Percentiles rank a stretch among this genome's conserved stretches.
These are phyloP conservation scores for Meiosimyza platycephala DNA, from an alignment of 2,888 invertebrate genomes.

Conservation along the genomic window DNA sequence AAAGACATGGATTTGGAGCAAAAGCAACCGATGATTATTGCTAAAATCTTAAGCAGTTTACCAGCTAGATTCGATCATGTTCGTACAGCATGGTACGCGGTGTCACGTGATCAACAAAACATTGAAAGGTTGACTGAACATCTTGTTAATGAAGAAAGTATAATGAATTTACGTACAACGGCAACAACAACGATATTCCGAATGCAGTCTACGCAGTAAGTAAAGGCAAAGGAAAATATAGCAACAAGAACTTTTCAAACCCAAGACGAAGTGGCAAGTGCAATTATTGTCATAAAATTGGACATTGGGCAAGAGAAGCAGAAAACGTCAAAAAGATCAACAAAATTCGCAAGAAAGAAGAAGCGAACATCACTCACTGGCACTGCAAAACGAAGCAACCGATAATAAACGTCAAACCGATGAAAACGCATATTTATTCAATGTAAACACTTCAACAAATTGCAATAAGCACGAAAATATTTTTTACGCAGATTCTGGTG, in stretches of 20 bases:
- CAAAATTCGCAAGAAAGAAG: background rate
- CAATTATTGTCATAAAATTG: slow-evolving; percentile 41
- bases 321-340: slow-evolving; percentile 38
- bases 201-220: slow-evolving; percentile 20
- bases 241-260: slow-evolving; percentile 4
- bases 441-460: slow-evolving; percentile 17
- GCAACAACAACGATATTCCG: background rate
- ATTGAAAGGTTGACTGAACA: background rate
- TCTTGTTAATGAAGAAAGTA: slow-evolving; percentile 39
- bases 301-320: slow-evolving; percentile 42
- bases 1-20: slow-evolving; percentile 8
- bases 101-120: too few species aligned
- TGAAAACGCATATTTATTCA: slow-evolving; percentile 14
- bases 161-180: slow-evolving; percentile 16
- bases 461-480: background rate
- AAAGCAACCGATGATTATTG: slow-evolving; percentile 28
- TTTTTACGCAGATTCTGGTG: slow-evolving; percentile 41
- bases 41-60: slow-evolving; percentile 42
- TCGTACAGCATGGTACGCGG: too few species aligned
- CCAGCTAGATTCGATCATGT: background rate
- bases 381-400: too few species aligned
- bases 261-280: slow-evolving; percentile 36
- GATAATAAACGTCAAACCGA: slow-evolving; percentile 5
- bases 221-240: slow-evolving; percentile 12
- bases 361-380: too few species aligned